Base-by-base conservation (phyloP, 2,113 vertebrate genomes). In the Monarcha castaneiventris region DNA sequence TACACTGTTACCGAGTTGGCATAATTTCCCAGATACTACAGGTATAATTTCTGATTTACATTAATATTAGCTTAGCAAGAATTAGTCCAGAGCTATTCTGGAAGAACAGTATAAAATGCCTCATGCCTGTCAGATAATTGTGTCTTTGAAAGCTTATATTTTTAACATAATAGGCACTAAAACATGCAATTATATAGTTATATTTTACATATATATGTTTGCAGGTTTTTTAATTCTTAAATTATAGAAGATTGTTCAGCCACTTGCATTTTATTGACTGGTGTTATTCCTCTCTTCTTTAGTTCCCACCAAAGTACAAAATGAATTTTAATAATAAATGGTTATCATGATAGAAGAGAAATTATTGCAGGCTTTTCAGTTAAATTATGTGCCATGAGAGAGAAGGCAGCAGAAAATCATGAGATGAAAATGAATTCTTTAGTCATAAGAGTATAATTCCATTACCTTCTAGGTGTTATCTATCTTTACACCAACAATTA, bases 21-120 rank as follows among this genome's bases (percentile, higher is more conserved):
- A 62, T 79, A 85, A 91, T 87, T 93, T 94, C 26, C 62, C n/a
- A 87, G 21, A 58, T 76, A 55, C 30, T 85, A 39, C 13, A 41
- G 21, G 23, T 83, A 16, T 79, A 77, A 66, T 41, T 93, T 91
- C 74, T 93, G 46, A 94, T 91, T 95, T 96, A 95, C 51, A 63
- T 69, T 74, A 86, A 39, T 79, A 87, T 89, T 86, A 69, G 33
- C 92, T 94, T 86, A 77, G 39, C 32, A 87, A 92, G 56, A 91
- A 85, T 80, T 73, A 75, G 37, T 61, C 21, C 32, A 93, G 18
- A 51, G 30, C 16, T 73, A 66, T 72, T 94, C 67, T 85, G 64
- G 55, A 97, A 92, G 16, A 55, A 5, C 61, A 43, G 66, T 91
- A 48, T 84, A 80, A 94, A 94, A 92, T 81, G 9, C 8, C 16